Percentiles rank a stretch among this genome's conserved stretches.
These are phyloP conservation scores for Chymomyza costata DNA, from an alignment of 1,140 invertebrate species.

Conservation along the genomic window DNA sequence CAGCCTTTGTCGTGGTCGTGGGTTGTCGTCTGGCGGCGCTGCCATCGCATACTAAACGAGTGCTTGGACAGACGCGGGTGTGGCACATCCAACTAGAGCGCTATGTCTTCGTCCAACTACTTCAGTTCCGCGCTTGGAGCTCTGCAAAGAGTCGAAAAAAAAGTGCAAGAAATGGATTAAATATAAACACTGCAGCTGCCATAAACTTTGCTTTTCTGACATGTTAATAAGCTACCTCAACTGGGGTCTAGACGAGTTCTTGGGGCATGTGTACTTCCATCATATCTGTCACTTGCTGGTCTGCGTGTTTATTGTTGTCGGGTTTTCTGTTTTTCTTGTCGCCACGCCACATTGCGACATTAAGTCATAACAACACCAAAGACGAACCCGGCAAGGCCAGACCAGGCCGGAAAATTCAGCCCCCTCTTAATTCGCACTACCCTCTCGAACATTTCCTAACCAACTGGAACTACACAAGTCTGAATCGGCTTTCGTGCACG, in stretches of 20 bases:
- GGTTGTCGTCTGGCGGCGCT: slow-evolving; percentile 33
- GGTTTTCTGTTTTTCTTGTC: too few relatives aligned
- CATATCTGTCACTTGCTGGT: slow-evolving; percentile 46
- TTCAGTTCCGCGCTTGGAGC: too few relatives aligned
- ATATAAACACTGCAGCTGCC: slow-evolving; percentile 53
- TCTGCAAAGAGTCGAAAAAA: slow-evolving; percentile 7
- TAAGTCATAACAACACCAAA: slow-evolving; percentile 63
- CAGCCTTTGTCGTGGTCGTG: slow-evolving; percentile 33
- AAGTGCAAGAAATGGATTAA: slow-evolving; percentile 11
- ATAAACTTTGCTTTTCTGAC: slow-evolving; percentile 62
- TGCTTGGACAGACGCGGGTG: slow-evolving; percentile 9
- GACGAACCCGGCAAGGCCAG: too few relatives aligned
- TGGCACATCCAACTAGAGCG: too few relatives aligned
- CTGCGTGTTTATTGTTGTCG: too few relatives aligned
- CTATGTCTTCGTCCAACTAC: too few relatives aligned
- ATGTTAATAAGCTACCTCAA: slow-evolving; percentile 50
- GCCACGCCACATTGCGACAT: slow-evolving; percentile 34
- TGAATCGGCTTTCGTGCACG: too few relatives aligned
- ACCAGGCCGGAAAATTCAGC: slow-evolving; percentile 22
- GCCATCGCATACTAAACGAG: slow-evolving; percentile 55
- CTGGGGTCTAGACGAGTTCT: too few relatives aligned
- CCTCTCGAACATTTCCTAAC: too few relatives aligned
- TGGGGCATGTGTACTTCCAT: slow-evolving; percentile 41
- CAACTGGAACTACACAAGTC: too few relatives aligned
- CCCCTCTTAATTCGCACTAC: not conserved